A percentile compares a stretch with the other conserved stretches of the same genome.
Evolutionary conservation across 2,113 vertebrate genomes (phyloP).

Genomic region (Typhlomys cinereus): DNA sequence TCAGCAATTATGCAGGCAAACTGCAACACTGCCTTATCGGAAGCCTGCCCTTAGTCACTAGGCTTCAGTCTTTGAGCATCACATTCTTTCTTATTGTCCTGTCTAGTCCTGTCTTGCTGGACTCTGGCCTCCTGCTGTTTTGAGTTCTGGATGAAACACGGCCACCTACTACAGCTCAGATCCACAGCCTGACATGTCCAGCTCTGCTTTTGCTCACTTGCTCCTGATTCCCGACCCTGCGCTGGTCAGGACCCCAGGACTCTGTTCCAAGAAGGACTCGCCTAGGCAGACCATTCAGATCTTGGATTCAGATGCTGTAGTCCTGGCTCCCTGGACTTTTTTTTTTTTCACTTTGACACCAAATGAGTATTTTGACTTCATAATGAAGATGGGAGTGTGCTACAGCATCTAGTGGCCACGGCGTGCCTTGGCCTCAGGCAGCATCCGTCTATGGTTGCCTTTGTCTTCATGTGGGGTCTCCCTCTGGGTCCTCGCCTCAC

Average conservation of each 20-base stretch:
- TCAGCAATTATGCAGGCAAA: no score
- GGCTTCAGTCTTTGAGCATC: neutral
- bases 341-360: neutral
- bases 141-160: neutral
- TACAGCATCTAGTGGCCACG: no score
- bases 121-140: neutral
- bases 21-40: no score
- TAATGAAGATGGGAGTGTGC: neutral
- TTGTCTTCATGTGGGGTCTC: no score
- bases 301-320: neutral
- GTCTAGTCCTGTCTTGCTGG: neutral
- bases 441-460: neutral
- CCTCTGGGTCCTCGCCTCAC: neutral
- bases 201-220: neutral
- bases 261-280: neutral
- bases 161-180: neutral
- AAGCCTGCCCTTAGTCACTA: neutral
- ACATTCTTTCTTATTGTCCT: neutral
- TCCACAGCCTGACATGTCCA: neutral
- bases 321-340: no score
- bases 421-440: neutral
- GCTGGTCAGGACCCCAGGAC: neutral
- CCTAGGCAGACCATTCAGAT: neutral
- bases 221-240: neutral
- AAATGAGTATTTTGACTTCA: neutral